Base-by-base conservation (phyloP, 2,113 vertebrate genomes). In the Ginglymostoma cirratum region DNA sequence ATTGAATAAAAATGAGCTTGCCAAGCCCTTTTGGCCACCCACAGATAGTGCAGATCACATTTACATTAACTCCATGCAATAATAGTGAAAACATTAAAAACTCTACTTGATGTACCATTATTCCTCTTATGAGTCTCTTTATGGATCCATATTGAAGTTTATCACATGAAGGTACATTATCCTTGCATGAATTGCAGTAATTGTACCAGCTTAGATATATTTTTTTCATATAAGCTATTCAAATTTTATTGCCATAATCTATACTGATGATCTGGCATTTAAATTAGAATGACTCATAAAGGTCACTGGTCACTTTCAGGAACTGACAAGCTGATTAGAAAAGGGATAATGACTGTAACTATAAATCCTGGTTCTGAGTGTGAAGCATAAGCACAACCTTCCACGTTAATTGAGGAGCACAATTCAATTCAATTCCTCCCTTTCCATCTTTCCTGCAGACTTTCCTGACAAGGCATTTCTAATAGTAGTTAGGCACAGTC, bases 231-330 rank as follows among this genome's bases (percentile, higher is more conserved):
- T 94, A 69, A 94, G n/a, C 38, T 94, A 94, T 67, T 94, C 38
- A 94, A 94, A 94, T 67, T 21, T 94, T 95, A 70, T 15, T 95
- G 69, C 94, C 70, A 95, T 7, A 72, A 95, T 72, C 69, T 34
- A 72, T 95, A 48, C 94, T 95, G 69, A 95, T 95, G 94, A 95
- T 72, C 94, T 72, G 67, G 69, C 94, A 95, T 95, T 95, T 95
- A 95, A 94, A 95, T 72, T 95, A 95, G 69, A 42, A 72, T 48
- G 67, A 72, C 10, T 95, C 67, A 95, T 72, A 95, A 70, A 95
- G 67, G 69, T 76, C 94, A 27, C 52, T 90, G 87, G 87, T 61
- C 55, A 90, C 42, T 76, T 76, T 45, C 69, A 30, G 67, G 69
- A 95, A 45, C 67, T 76, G 69, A 52, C 42, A 52, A 95, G 69